phyloP scores from a whole-genome alignment of 2,888 invertebrate species.

The Athalia rosae region DNA sequence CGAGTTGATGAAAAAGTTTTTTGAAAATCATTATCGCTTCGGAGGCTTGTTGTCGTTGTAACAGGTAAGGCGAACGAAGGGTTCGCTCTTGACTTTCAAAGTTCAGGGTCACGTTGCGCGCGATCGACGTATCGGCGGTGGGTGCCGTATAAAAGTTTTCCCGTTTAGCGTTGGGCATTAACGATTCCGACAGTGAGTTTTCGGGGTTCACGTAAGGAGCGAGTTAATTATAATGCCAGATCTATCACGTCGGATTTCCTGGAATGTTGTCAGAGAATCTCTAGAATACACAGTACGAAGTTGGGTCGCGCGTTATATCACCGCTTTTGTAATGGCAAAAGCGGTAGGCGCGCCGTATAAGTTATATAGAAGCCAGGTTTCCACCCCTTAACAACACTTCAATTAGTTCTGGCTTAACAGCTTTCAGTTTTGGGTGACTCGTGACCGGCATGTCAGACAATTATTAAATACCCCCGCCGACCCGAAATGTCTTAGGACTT shows the following conservation, averaged over 20 bases:
- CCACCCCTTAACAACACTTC: slow-evolving; percentile 58
- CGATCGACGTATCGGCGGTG: slow-evolving; percentile 9
- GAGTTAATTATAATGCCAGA: slow-evolving; percentile 57
- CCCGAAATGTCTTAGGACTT: slow-evolving; percentile 38
- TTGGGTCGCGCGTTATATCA: slow-evolving; percentile 54
- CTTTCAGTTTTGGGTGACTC: slow-evolving; percentile 62
- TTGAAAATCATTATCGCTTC: no score
- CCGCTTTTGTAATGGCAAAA: neutral
- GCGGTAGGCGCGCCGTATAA: no score
- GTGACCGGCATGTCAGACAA: slow-evolving; percentile 63
- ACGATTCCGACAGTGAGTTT: slow-evolving; percentile 50
- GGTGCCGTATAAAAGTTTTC: slow-evolving; percentile 16
- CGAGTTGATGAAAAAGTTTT: no score
- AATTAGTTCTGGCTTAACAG: slow-evolving; percentile 67
- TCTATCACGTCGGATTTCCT: slow-evolving; percentile 63
- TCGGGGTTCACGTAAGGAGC: neutral
- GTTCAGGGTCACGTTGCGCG: neutral
- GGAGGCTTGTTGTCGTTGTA: no score
- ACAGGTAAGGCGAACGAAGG: no score
- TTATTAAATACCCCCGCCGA: slow-evolving; percentile 48
- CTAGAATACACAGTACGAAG: slow-evolving; percentile 57
- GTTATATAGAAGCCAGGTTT: neutral
- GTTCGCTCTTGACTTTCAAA: neutral
- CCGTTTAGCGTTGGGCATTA: slow-evolving; percentile 52
- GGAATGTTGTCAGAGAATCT: slow-evolving; percentile 60